phyloP scores from a whole-genome alignment of 1,140 invertebrate genomes.

The Aporrectodea caliginosa region DNA sequence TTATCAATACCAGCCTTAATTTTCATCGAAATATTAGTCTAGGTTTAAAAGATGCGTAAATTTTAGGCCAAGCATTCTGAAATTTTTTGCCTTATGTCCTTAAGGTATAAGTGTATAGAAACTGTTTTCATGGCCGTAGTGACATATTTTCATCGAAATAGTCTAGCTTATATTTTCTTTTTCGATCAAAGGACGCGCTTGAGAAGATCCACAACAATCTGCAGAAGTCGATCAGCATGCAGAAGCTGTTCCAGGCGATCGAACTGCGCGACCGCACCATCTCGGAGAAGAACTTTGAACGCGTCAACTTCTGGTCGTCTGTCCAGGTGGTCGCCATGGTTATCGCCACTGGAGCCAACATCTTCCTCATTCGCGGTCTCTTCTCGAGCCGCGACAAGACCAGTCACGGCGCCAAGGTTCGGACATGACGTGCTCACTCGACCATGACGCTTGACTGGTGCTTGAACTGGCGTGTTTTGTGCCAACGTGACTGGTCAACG shows the following conservation, averaged over 20 bases:
- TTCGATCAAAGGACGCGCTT: conserved; percentile 61
- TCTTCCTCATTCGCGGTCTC: conserved; percentile 58
- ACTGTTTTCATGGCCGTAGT: conserved; percentile 8
- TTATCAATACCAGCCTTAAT: no score
- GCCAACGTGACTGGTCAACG: no score
- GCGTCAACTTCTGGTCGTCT: conserved; percentile 70
- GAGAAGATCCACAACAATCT: conserved; percentile 62
- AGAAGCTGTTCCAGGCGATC: conserved; percentile 68
- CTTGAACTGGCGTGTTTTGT: conserved; percentile 98
- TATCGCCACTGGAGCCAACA: conserved; percentile 65
- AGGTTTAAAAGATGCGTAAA: no score
- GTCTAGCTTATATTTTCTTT: conserved; percentile 40
- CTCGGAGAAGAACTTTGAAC: conserved; percentile 70
- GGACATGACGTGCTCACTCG: background rate
- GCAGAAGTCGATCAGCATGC: conserved; percentile 65
- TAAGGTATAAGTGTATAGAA: no score
- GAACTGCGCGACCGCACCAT: conserved; percentile 74
- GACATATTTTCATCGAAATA: conserved; percentile 22
- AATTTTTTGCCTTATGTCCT: no score
- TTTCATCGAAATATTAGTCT: no score
- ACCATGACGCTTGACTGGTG: conserved; percentile 70
- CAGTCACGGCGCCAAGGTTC: background rate
- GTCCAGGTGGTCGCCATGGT: conserved; percentile 69
- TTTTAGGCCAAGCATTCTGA: no score
- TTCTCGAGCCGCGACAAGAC: background rate